phyloP scores from a whole-genome alignment of 2,797 vertebrate species.

The Dryobates pubescens region DNA sequence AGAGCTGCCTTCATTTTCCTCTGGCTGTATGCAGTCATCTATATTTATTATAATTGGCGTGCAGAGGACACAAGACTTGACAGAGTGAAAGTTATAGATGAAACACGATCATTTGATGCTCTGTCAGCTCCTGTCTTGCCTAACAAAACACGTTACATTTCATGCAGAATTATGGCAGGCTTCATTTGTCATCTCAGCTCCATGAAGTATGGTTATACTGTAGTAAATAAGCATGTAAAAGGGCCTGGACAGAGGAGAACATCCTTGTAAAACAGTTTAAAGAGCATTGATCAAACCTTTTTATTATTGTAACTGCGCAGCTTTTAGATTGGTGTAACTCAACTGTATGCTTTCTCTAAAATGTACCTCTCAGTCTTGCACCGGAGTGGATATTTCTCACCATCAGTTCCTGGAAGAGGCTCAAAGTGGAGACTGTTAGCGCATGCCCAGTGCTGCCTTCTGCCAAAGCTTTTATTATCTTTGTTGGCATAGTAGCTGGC shows the following conservation, averaged over 20 bases:
- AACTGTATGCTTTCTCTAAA: not conserved
- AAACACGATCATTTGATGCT: constrained; percentile 56
- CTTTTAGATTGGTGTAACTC: not conserved
- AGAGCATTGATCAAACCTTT: not conserved
- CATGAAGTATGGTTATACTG: not conserved
- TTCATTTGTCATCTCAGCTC: constrained; percentile 46
- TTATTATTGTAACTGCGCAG: not conserved
- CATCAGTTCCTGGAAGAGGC: not conserved
- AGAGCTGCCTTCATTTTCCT: not conserved
- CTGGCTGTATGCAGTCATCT: constrained; percentile 34
- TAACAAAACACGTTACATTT: constrained; percentile 58
- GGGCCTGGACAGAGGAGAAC: not conserved
- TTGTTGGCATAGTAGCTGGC: not conserved
- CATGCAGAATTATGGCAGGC: constrained; percentile 30
- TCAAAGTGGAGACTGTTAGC: constrained; percentile 1
- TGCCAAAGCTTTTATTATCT: constrained; percentile 49
- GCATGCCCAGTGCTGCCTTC: not conserved
- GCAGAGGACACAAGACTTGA: constrained; percentile 52
- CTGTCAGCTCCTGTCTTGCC: constrained; percentile 48
- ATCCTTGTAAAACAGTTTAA: not conserved
- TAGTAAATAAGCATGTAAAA: constrained; percentile 42
- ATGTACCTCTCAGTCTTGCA: not conserved
- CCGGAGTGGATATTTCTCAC: not conserved
- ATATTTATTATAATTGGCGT: constrained; percentile 44
- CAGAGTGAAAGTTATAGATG: constrained; percentile 61